Percentiles rank a stretch among this genome's conserved stretches.
Conservation (phyloP, 2,888 invertebrate genomes). For the Marronus borbonicus region DNA sequence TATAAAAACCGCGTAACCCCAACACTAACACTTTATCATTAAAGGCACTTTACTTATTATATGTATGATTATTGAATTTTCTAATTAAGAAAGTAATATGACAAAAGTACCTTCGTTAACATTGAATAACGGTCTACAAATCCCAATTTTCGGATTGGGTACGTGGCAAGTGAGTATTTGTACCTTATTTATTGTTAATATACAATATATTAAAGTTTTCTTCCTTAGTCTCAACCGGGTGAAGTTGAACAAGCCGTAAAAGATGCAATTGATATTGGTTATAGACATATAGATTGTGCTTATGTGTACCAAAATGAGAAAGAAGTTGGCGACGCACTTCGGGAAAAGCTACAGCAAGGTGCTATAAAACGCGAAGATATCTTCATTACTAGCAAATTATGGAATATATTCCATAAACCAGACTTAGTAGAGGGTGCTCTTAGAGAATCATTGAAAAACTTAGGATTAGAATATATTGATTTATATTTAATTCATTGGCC, state of each 20-base stretch:
- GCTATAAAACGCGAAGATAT: conserved; percentile 80
- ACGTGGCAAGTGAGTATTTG: conserved; percentile 81
- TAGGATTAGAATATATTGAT: conserved; percentile 74
- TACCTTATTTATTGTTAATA: conserved; percentile 28
- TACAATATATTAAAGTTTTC: conserved; percentile 7
- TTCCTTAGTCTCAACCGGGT: conserved; percentile 69
- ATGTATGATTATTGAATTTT: neutral
- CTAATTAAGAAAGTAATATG: neutral
- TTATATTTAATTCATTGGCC: conserved; percentile 75
- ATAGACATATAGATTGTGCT: conserved; percentile 86
- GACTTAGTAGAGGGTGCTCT: conserved; percentile 71
- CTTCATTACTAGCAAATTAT: conserved; percentile 85
- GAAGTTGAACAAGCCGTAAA: conserved; percentile 81
- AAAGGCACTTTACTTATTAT: neutral
- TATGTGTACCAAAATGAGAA: conserved; percentile 82
- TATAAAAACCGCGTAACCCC: neutral
- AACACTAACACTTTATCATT: neutral
- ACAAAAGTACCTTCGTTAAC: conserved; percentile 70
- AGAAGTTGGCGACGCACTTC: conserved; percentile 82
- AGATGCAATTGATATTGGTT: conserved; percentile 84
- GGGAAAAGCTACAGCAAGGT: conserved; percentile 78
- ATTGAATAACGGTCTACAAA: conserved; percentile 73
- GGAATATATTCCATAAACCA: conserved; percentile 90
- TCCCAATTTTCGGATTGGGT: conserved; percentile 77
- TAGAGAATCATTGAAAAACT: conserved; percentile 69